Evolutionary conservation across 1,140 invertebrate species (phyloP).

Genomic region (Chrysoperla carnea): DNA sequence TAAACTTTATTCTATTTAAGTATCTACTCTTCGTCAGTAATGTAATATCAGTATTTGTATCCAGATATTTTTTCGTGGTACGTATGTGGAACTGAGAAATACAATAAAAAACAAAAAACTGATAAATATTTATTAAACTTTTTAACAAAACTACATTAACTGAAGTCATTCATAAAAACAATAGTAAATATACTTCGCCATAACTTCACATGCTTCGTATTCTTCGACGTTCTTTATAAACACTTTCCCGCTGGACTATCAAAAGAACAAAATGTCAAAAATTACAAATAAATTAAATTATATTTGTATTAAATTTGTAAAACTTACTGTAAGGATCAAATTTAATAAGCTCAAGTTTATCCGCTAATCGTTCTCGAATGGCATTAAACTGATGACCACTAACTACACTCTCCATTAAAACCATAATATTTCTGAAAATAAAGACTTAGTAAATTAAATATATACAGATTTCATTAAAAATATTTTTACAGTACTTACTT

Average conservation of each 20-base stretch:
- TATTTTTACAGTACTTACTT: constrained; percentile 14
- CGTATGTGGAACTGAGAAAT: too few relatives aligned
- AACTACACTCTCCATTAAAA: constrained; percentile 55
- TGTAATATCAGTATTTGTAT: too few relatives aligned
- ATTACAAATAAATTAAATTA: neutral
- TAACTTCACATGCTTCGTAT: constrained; percentile 30
- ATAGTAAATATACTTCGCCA: neutral
- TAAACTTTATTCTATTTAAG: too few relatives aligned
- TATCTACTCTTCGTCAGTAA: too few relatives aligned
- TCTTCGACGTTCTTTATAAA: constrained; percentile 48
- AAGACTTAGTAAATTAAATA: neutral
- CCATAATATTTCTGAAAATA: constrained; percentile 46
- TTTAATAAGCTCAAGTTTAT: constrained; percentile 54
- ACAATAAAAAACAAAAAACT: too few relatives aligned
- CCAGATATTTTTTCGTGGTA: too few relatives aligned
- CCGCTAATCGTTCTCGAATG: constrained; percentile 49
- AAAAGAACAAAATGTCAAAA: constrained; percentile 13
- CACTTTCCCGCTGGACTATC: constrained; percentile 38
- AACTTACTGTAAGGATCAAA: constrained; percentile 65
- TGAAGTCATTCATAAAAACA: neutral
- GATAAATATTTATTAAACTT: neutral
- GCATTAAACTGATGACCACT: constrained; percentile 47
- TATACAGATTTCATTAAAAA: neutral
- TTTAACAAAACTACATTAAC: neutral
- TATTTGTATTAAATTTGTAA: neutral